phyloP scores from a whole-genome alignment of 2,888 invertebrate genomes.

The Apodemia duryi region DNA sequence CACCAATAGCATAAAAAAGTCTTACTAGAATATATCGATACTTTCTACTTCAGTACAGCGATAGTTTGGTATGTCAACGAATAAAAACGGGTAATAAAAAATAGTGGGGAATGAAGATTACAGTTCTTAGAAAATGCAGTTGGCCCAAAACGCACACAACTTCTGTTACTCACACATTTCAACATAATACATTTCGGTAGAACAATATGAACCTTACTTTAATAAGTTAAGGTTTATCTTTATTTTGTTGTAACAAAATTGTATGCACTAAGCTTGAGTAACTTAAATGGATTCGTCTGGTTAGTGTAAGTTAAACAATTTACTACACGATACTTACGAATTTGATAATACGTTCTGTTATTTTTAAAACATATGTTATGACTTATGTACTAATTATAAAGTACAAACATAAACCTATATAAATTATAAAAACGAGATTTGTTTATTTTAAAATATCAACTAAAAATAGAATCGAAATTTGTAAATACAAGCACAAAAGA shows the following conservation, averaged over 20 bases:
- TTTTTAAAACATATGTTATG: conserved; percentile 35
- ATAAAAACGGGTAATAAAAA: conserved; percentile 60
- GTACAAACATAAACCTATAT: not conserved
- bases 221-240: conserved; percentile 41
- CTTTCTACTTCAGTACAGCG: conserved; percentile 51
- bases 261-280: conserved; percentile 52
- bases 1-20: conserved; percentile 24
- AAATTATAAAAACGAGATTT: not conserved
- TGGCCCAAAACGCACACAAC: conserved; percentile 59
- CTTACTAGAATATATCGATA: conserved; percentile 43
- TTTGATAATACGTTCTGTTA: conserved; percentile 51
- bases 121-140: conserved; percentile 71
- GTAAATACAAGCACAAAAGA: conserved; percentile 11
- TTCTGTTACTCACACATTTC: conserved; percentile 53
- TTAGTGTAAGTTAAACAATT: conserved; percentile 55
- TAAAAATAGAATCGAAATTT: conserved; percentile 44
- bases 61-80: conserved; percentile 57
- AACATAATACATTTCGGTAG: conserved; percentile 34
- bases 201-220: conserved; percentile 44
- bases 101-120: conserved; percentile 59
- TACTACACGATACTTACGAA: conserved; percentile 59
- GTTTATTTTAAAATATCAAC: not conserved
- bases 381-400: not conserved
- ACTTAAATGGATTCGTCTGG: conserved; percentile 62
- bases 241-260: conserved; percentile 33